Conservation (phyloP, 1,140 invertebrate species). For the Ganaspis sp. region DNA sequence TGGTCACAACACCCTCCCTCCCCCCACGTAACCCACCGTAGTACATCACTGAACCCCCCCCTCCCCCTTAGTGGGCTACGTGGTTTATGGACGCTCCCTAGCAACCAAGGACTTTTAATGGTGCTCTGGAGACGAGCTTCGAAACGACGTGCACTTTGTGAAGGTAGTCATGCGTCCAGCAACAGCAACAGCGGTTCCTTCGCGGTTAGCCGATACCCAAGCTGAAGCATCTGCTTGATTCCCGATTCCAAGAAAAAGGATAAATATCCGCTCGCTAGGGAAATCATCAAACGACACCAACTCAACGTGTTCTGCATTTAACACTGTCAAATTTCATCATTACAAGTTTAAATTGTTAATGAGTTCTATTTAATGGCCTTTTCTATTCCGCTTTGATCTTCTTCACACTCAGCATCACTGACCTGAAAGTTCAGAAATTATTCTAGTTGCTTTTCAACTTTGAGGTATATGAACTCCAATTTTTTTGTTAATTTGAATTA, state of each 20-base stretch:
- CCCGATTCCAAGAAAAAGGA: neutral
- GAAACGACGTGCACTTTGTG: conserved; percentile 38
- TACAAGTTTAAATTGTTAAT: neutral
- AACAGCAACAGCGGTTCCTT: conserved; percentile 22
- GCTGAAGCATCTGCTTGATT: conserved; percentile 13
- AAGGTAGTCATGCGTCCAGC: conserved; percentile 45
- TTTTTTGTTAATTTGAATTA: too few relatives aligned
- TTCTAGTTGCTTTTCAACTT: too few relatives aligned
- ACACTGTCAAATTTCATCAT: neutral
- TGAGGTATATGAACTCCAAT: too few relatives aligned
- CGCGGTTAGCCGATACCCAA: conserved; percentile 21
- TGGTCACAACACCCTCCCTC: too few relatives aligned
- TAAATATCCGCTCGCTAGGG: neutral
- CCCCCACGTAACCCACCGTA: too few relatives aligned
- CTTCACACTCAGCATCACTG: too few relatives aligned
- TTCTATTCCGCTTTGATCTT: too few relatives aligned
- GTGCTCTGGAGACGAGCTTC: conserved; percentile 21
- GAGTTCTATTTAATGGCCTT: neutral
- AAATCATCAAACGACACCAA: neutral
- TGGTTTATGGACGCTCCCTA: too few relatives aligned
- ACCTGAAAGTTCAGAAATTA: too few relatives aligned
- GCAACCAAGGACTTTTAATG: conserved; percentile 39
- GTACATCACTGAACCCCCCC: too few relatives aligned
- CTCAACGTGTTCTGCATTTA: neutral
- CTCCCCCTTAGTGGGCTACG: too few relatives aligned